phyloP scores from a whole-genome alignment of 1,140 invertebrate genomes.

The Pseudomyrmex sp. region DNA sequence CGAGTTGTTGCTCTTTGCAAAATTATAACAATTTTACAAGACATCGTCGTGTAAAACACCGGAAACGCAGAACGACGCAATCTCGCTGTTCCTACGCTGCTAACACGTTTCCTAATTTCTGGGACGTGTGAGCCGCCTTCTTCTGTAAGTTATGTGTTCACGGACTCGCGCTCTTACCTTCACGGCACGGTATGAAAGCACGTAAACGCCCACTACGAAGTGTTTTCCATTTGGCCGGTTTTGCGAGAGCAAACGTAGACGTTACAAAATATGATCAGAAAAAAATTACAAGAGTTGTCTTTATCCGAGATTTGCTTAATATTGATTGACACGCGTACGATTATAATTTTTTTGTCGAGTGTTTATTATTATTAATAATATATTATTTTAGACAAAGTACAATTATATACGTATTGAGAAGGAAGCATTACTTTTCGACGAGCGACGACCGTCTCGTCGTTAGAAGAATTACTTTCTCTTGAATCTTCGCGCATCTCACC shows the following conservation, averaged over 20 bases:
- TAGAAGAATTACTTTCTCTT: neutral
- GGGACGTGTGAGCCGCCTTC: slow-evolving; percentile 38
- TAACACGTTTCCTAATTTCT: slow-evolving; percentile 44
- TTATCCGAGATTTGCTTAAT: neutral
- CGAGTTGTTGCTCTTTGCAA: neutral
- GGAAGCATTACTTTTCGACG: too few species aligned
- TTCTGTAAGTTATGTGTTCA: slow-evolving; percentile 45
- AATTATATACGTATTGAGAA: too few species aligned
- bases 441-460: too few species aligned
- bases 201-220: slow-evolving; percentile 66
- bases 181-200: slow-evolving; percentile 21
- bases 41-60: neutral
- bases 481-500: neutral
- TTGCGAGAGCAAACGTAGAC: neutral
- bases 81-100: slow-evolving; percentile 24
- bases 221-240: slow-evolving; percentile 58
- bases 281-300: slow-evolving; percentile 1
- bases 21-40: neutral
- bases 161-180: slow-evolving; percentile 56
- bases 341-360: too few species aligned
- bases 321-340: too few species aligned
- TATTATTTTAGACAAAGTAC: too few species aligned
- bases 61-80: neutral
- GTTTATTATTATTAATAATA: too few species aligned
- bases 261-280: slow-evolving; percentile 35